Evolutionary conservation across 2,888 invertebrate species (phyloP).

Genomic region (Drosophila koepferae): DNA sequence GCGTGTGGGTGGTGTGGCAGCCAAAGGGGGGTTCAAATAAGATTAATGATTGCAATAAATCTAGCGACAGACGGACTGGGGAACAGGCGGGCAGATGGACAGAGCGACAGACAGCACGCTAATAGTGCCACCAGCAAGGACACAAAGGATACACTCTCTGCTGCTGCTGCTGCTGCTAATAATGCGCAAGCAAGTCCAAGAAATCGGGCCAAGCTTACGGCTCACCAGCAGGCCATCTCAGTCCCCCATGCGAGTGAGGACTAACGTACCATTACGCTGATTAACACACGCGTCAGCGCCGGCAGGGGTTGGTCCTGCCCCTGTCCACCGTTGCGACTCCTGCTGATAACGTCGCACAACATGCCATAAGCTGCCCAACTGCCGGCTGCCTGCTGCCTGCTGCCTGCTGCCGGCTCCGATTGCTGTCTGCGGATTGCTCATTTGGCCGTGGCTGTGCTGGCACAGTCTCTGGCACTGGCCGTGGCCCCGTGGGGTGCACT

Average conservation of each 20-base stretch:
- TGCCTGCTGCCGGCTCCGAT: slow-evolving; percentile 34
- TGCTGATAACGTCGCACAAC: slow-evolving; percentile 80
- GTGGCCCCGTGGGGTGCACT: slow-evolving; percentile 69
- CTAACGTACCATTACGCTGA: slow-evolving; percentile 83
- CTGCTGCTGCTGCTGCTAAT: slow-evolving; percentile 61
- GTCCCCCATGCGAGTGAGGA: slow-evolving; percentile 57
- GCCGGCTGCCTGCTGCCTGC: not conserved
- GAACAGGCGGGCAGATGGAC: slow-evolving; percentile 27
- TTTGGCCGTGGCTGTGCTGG: slow-evolving; percentile 58
- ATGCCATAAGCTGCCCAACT: slow-evolving; percentile 73
- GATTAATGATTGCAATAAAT: slow-evolving; percentile 85
- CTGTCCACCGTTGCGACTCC: slow-evolving; percentile 39
- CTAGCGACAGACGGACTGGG: slow-evolving; percentile 80
- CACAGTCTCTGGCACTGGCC: not conserved
- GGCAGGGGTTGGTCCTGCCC: slow-evolving; percentile 48
- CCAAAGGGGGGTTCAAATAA: slow-evolving; percentile 68
- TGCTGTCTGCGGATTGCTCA: slow-evolving; percentile 70
- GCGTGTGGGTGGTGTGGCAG: slow-evolving; percentile 21
- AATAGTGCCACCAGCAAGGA: slow-evolving; percentile 82
- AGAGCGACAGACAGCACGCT: slow-evolving; percentile 51
- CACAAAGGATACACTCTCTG: slow-evolving; percentile 73
- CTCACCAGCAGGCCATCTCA: slow-evolving; percentile 64
- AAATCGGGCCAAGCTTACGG: slow-evolving; percentile 74
- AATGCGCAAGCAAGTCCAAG: slow-evolving; percentile 76
- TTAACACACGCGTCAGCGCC: slow-evolving; percentile 77